Evolutionary conservation across 2,797 vertebrate genomes (phyloP).

Genomic region (Oophaga sylvatica): DNA sequence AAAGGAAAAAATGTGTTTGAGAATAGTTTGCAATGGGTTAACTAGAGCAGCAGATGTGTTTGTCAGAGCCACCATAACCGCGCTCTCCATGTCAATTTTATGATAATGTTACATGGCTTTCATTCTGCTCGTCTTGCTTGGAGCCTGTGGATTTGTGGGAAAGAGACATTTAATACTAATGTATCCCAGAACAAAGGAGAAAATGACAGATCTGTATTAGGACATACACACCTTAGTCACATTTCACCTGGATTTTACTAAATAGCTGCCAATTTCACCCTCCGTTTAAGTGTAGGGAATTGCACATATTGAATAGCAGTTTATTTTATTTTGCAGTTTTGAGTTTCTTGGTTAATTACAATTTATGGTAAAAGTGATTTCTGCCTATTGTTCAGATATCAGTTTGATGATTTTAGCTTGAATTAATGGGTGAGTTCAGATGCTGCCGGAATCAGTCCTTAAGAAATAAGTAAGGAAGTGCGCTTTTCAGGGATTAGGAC

Average conservation of each 20-base stretch:
- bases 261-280: constrained; percentile 66
- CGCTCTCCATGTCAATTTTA: constrained; percentile 89
- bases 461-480: constrained; percentile 21
- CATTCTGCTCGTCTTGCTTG: constrained; percentile 72
- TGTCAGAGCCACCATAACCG: constrained; percentile 80
- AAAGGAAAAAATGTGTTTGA: neutral
- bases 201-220: constrained; percentile 88
- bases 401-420: constrained; percentile 55
- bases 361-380: constrained; percentile 65
- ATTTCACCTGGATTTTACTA: constrained; percentile 68
- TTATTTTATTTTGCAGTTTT: constrained; percentile 73
- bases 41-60: constrained; percentile 78
- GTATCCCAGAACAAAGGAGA: constrained; percentile 85
- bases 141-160: constrained; percentile 87
- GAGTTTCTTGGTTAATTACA: constrained; percentile 71
- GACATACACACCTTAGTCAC: constrained; percentile 70
- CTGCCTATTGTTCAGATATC: constrained; percentile 60
- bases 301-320: constrained; percentile 68
- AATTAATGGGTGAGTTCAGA: constrained; percentile 24
- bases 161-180: constrained; percentile 90
- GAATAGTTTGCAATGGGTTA: constrained; percentile 59
- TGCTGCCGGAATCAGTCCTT: constrained; percentile 17
- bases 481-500: constrained; percentile 34
- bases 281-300: constrained; percentile 69
- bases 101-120: constrained; percentile 82